Evolutionary conservation across 2,797 vertebrate species (phyloP), one percentile per base, ranked within the genome.

Genomic region (Parauchenoglanis ngamensis): DNA sequence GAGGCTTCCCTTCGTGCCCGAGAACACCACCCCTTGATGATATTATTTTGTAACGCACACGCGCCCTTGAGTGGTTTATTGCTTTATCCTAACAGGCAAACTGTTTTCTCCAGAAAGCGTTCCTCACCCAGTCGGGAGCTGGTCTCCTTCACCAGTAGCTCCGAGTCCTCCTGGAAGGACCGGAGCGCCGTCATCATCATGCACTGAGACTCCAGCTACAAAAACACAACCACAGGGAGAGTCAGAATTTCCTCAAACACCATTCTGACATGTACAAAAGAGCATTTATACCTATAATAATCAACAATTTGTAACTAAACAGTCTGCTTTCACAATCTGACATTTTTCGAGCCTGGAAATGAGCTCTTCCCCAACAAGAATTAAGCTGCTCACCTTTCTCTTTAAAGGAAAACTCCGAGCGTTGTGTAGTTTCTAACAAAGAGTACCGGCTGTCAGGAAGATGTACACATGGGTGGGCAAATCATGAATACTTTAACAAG

Each of bases 171-270:
- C 91, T 94, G 94, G 89, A 95, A 93, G 65, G 94, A 94, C 87
- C 92, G 90, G 73, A 96, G 93, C 80, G 92, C 91, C 90, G 84
- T 89, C 73, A 94, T 89, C 88, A 95, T 93, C 90, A 94, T 95
- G 86, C 92, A 92, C 84, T 96, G 95, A 63, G 92, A 91, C 84
- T 96, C 94, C 94, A 96, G 94, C 96, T 96, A 88, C 10, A 88
- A 77, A 88, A 75, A 91, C 35, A 86, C 7, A 87, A 23, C 10
- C 52, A 78, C 28, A 54, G 0, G 1, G 35, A 44, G 1, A 15
- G 25, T 77, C 49, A 31, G 75, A 5, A 19, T 77, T 19, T 19
- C n/a, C 35, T 67, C 65, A 31, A 10, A 8, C 63, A 65, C n/a
- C 4, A 49, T 70, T 70, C 21, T n/a, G 67, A 35, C 35, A 70